Evolutionary conservation across 1,140 invertebrate genomes (phyloP), one percentile per base, ranked within the genome.

Genomic region (Euura saliciscinereae): DNA sequence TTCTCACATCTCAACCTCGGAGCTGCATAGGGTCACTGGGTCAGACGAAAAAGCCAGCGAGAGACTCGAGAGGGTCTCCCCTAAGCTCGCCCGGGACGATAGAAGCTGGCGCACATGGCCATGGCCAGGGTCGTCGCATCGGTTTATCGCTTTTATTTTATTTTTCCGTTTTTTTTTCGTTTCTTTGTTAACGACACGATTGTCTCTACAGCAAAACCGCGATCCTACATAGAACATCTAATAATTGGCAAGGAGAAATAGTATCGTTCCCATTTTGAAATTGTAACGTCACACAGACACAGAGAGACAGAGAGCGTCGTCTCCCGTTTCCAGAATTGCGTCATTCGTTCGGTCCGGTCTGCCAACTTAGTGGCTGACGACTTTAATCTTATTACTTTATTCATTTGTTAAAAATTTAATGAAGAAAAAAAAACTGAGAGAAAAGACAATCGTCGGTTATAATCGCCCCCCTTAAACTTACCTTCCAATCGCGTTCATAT

Each of bases 401-500:
- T 28, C 1, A 28, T 28, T 28, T 28, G n/a, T n/a, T n/a, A n/a
- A n/a, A n/a, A n/a, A n/a, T n/a, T n/a, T 28, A 28, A 28, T 28
- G 28, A 28, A 28, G 28, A 28, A 28, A 28, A 28, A 28, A 28
- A 28, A 28, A 28, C 28, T 28, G 28, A 28, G 28, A 28, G 1
- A 28, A 28, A 28, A 28, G 28, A 28, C 28, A 28, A 28, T 28
- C 28, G 1, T 28, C 8, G 43, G 13, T 44, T 3, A 59, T 44
- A 8, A 6, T 28, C 28, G 28, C 28, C 28, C 28, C 28, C 28
- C 28, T 28, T 28, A 28, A 28, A 85, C 86, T 87, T 84, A 87
- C 86, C 85, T 86, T 82, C 81, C 81, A 80, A 85, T 79, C 80
- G 85, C 83, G 82, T 84, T 87, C 86, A 87, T 87, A 84, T 85